Percentiles rank a stretch among this genome's conserved stretches.
These are phyloP conservation scores for Trichoplusia ni DNA, from an alignment of 1,140 invertebrate genomes.

Conservation along the genomic window DNA sequence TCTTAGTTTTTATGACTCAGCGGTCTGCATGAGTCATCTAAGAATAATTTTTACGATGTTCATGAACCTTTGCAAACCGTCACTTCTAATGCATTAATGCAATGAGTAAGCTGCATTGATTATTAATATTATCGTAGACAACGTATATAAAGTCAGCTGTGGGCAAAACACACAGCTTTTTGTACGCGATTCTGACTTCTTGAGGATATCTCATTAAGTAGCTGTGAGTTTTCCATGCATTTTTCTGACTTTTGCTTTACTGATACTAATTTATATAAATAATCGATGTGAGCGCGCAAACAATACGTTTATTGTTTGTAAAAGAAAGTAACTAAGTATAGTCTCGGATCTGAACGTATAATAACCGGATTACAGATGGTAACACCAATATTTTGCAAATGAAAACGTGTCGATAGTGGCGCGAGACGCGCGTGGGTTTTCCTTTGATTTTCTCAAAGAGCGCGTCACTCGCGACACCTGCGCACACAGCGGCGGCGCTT, in stretches of 20 bases:
- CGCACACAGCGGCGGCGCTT: constrained; percentile 53
- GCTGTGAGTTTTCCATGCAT: background rate
- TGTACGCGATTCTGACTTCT: too few species aligned
- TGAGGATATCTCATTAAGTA: background rate
- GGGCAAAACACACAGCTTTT: too few species aligned
- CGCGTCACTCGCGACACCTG: constrained; percentile 55
- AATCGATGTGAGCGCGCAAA: too few species aligned
- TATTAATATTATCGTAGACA: too few species aligned
- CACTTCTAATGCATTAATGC: constrained; percentile 2
- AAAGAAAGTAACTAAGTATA: constrained; percentile 33
- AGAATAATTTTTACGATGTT: constrained; percentile 2
- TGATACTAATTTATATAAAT: too few species aligned
- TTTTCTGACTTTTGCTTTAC: background rate
- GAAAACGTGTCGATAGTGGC: constrained; percentile 43
- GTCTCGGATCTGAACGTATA: constrained; percentile 28
- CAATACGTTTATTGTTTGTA: constrained; percentile 29
- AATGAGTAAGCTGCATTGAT: constrained; percentile 10
- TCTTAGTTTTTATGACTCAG: constrained; percentile 12
- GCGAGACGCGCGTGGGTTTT: constrained; percentile 51
- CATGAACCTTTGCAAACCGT: constrained; percentile 2
- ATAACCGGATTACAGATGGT: constrained; percentile 46
- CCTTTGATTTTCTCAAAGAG: constrained; percentile 67
- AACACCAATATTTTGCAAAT: constrained; percentile 55
- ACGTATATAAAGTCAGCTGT: too few species aligned
- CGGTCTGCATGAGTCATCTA: background rate